phyloP scores from a whole-genome alignment of 2,888 invertebrate genomes.

The Melanostoma mellinum region DNA sequence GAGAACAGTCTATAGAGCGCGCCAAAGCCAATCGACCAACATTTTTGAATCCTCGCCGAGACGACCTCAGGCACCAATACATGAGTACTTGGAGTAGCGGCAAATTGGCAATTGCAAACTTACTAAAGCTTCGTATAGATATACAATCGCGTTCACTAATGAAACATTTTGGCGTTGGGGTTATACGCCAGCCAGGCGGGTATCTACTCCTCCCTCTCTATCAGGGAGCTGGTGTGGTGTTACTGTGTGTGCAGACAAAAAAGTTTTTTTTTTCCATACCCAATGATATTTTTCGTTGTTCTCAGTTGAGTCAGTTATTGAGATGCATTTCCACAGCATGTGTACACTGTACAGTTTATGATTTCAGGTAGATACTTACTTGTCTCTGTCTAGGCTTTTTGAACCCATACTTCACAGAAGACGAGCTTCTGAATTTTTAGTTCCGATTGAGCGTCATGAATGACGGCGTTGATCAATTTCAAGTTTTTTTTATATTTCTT shows the following conservation, averaged over 20 bases:
- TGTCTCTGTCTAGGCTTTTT: slow-evolving; percentile 22
- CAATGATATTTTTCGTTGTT: neutral
- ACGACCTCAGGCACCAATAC: slow-evolving; percentile 59
- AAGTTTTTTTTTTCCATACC: slow-evolving; percentile 1
- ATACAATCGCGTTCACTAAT: slow-evolving; percentile 63
- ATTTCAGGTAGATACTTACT: slow-evolving; percentile 51
- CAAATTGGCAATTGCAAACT: slow-evolving; percentile 33
- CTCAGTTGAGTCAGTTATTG: slow-evolving; percentile 36
- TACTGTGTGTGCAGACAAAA: slow-evolving; percentile 42
- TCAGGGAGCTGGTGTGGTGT: slow-evolving; percentile 10
- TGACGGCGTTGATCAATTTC: slow-evolving; percentile 55
- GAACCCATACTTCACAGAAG: slow-evolving; percentile 30
- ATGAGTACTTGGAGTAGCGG: slow-evolving; percentile 19
- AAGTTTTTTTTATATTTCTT: slow-evolving; percentile 6
- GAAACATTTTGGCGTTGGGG: slow-evolving; percentile 48
- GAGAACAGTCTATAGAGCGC: slow-evolving; percentile 65
- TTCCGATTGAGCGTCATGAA: slow-evolving; percentile 66
- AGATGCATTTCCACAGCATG: slow-evolving; percentile 67
- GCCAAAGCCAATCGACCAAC: slow-evolving; percentile 21
- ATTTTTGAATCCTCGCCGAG: slow-evolving; percentile 58
- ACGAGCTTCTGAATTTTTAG: slow-evolving; percentile 26
- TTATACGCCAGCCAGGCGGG: slow-evolving; percentile 24
- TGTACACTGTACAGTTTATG: slow-evolving; percentile 62
- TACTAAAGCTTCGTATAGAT: slow-evolving; percentile 4
- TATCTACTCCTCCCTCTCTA: slow-evolving; percentile 50